Base-by-base conservation (phyloP, 2,797 vertebrate species). In the Graptemys geographica region DNA sequence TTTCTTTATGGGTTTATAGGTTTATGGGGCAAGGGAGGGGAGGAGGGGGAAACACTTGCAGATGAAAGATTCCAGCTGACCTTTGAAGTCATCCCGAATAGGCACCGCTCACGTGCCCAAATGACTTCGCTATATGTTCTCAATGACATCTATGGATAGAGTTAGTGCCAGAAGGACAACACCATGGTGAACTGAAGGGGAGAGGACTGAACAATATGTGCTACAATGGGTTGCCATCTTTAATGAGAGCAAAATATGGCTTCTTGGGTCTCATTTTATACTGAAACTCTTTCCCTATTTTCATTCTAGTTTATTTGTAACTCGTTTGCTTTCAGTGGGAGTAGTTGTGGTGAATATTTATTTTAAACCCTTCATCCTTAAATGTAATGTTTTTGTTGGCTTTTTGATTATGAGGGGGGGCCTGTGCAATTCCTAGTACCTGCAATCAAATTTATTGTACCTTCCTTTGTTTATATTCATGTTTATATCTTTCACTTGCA, bases 31-130 rank as follows among this genome's bases (percentile, higher is more conserved):
- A 76, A 27, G 25, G n/a, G 44, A 78, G 13, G 25, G n/a, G 44
- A 78, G 13, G 44, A 18, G 0, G 8, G 0, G 0, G 4, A 12
- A n/a, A n/a, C n/a, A 44, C 19, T 25, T 8, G 51, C 41, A 11
- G 56, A 23, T 23, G 5, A 47, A 81, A 52, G 5, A 41, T 5
- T 12, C 13, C 62, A 28, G 41, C 65, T 2, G 37, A 37, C 23
- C 19, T 76, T 76, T 76, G 10, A 47, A 76, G 41, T 76, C 41
- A 28, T 76, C 37, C 25, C 3, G 3, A 47, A 23, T 44, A 28
- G 72, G 41, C 44, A 78, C 8, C 74, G 31, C 1, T 78, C 27
- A 16, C 15, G 13, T 76, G 44, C 47, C 74, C 44, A 78, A 25
- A 78, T 78, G 74, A 49, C 74, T 76, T 76, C 6, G 44, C 44